Base-by-base conservation (phyloP, 2,888 invertebrate species). In the Ormyrus pomaceus region DNA sequence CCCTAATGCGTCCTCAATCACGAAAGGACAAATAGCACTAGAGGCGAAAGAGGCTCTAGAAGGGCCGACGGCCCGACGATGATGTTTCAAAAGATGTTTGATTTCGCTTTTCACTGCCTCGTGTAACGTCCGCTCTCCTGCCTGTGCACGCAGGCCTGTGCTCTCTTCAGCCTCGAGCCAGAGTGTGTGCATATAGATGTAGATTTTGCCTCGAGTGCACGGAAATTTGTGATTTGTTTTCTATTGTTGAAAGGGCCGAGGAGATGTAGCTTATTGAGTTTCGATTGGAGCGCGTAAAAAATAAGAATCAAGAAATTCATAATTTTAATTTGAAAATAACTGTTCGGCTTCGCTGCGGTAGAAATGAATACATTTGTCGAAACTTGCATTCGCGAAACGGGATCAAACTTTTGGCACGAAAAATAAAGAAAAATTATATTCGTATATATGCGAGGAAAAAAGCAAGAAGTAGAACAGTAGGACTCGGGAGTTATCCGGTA, bases 71-170 rank as follows among this genome's bases (percentile, higher is more conserved):
- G 34, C 58, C n/a, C 58, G 66, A 77, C 64, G 71, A 78, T 71
- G 75, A 62, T 75, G 62, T 68, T 72, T 77, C 76, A 77, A 80
- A 77, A 73, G 80, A 72, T 80, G 71, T 78, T 81, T 78, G 78
- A 81, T 75, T 78, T 81, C 59, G 76, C 71, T 78, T 81, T 74
- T 81, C 75, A 81, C 75, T 59, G 72, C 10, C 69, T 74, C 62
- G 62, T 45, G 8, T 59, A 5, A 9, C 34, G 34, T 45, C 10
- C 78, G 19, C 19, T 56, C 65, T 50, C 50, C 19, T 34, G 34
- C 34, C 19, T 19, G 34, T 34, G 34, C 34, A 13, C 0, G 34
- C 34, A n/a, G n/a, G n/a, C n/a, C n/a, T n/a, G n/a, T n/a, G n/a
- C 66, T 53, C 71, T 66, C 72, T 71, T 62, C 51, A 4, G 10